phyloP scores from a whole-genome alignment of 2,888 invertebrate species.

The Drosophila subsilvestris region DNA sequence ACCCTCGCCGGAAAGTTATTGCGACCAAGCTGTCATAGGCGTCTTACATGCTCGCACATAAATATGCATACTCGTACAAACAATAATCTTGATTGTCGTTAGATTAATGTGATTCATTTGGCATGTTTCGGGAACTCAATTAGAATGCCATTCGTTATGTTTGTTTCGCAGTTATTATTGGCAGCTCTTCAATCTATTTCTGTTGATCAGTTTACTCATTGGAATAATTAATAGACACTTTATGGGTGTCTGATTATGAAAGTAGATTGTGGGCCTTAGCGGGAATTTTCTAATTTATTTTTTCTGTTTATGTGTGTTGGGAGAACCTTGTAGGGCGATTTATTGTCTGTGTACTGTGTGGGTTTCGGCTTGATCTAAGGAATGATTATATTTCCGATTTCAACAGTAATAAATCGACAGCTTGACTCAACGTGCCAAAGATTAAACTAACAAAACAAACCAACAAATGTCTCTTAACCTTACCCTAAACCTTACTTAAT shows the following conservation, averaged over 20 bases:
- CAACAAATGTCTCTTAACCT: no score
- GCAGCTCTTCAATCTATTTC: slow-evolving; percentile 20
- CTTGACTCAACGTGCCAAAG: no score
- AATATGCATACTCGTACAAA: slow-evolving; percentile 18
- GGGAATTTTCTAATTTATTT: slow-evolving; percentile 10
- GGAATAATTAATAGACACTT: slow-evolving; percentile 8
- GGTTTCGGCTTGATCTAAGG: no score
- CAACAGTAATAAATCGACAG: no score
- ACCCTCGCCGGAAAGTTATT: slow-evolving; percentile 29
- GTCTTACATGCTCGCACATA: slow-evolving; percentile 18
- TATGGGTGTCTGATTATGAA: slow-evolving; percentile 2
- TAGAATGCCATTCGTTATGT: slow-evolving; percentile 12
- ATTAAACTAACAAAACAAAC: no score
- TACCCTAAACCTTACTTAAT: no score
- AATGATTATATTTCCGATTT: no score
- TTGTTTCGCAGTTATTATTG: slow-evolving; percentile 18
- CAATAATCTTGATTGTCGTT: slow-evolving; percentile 36
- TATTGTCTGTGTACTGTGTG: not conserved
- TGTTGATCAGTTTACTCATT: slow-evolving; percentile 5
- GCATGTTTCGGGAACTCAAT: slow-evolving; percentile 32
- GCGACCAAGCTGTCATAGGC: slow-evolving; percentile 39
- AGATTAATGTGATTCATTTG: slow-evolving; percentile 43
- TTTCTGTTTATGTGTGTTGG: slow-evolving; percentile 6
- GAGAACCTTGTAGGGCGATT: slow-evolving; percentile 18
- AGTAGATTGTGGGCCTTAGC: slow-evolving; percentile 16